A percentile compares a stretch with the other conserved stretches of the same genome.
These are phyloP conservation scores for Hesperia comma DNA, from an alignment of 2,888 invertebrate genomes.

Conservation along the genomic window DNA sequence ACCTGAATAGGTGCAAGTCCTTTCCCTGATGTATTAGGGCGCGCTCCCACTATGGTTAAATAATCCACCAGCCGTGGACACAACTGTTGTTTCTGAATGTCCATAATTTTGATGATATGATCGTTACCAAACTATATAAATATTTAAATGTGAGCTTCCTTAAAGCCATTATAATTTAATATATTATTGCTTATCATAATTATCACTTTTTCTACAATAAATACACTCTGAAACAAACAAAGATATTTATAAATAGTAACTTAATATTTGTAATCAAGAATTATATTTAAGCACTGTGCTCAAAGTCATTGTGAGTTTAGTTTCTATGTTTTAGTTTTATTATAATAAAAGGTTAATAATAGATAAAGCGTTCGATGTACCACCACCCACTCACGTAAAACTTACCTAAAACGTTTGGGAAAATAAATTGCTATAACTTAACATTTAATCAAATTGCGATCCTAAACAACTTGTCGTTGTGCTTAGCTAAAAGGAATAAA, in stretches of 20 bases:
- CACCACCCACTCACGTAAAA: no score
- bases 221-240: slow-evolving; percentile 45
- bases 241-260: not conserved
- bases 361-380: no score
- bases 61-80: slow-evolving; percentile 97
- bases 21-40: slow-evolving; percentile 86
- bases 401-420: no score
- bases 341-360: no score
- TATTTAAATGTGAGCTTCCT: slow-evolving; percentile 53
- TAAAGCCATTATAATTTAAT: slow-evolving; percentile 68
- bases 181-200: slow-evolving; percentile 81
- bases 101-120: slow-evolving; percentile 71
- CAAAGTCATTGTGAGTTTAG: no score
- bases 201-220: slow-evolving; percentile 58
- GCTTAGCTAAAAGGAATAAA: no score
- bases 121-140: slow-evolving; percentile 37
- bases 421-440: no score
- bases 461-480: no score
- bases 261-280: no score
- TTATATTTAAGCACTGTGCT: no score
- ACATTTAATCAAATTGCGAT: no score
- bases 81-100: slow-evolving; percentile 89
- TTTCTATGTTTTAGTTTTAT: no score
- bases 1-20: slow-evolving; percentile 92
- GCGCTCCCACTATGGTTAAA: slow-evolving; percentile 97